phyloP scores from a whole-genome alignment of 1,140 invertebrate genomes.

The Drosophila murphyi region DNA sequence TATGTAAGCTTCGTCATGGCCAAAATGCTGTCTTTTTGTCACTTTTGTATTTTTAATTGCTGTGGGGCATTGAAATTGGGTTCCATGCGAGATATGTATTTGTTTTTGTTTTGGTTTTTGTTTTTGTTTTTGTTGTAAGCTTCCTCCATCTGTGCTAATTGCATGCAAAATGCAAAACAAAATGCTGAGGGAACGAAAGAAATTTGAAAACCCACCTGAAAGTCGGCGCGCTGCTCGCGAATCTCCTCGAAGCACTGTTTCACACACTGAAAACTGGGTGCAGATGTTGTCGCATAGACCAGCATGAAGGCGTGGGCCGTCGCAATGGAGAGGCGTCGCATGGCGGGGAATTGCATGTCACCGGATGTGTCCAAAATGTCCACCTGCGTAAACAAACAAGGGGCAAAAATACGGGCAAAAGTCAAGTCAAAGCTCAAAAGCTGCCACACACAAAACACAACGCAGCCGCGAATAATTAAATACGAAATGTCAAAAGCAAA shows the following conservation, averaged over 20 bases:
- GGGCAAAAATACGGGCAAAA: neutral
- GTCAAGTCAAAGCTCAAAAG: constrained; percentile 17
- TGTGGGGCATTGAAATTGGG: constrained; percentile 43
- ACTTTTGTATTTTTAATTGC: constrained; percentile 38
- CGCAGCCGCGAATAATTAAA: constrained; percentile 30
- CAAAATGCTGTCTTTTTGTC: neutral
- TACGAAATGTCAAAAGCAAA: constrained; percentile 4
- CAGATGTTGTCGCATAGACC: constrained; percentile 93
- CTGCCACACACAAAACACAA: constrained; percentile 1
- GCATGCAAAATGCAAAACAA: constrained; percentile 65
- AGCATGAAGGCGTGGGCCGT: constrained; percentile 95
- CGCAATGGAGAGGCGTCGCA: constrained; percentile 93
- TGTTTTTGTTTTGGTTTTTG: neutral
- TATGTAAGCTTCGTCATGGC: neutral
- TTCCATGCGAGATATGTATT: constrained; percentile 26
- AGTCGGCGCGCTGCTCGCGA: constrained; percentile 91
- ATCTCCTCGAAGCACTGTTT: constrained; percentile 94
- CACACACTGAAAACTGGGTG: constrained; percentile 90
- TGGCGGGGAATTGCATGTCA: constrained; percentile 94
- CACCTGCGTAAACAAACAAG: constrained; percentile 85
- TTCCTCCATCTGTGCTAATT: constrained; percentile 52
- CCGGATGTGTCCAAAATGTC: constrained; percentile 95
- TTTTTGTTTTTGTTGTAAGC: constrained; percentile 2
- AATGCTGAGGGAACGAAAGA: neutral
- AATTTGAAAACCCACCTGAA: constrained; percentile 85